phyloP scores from a whole-genome alignment of 2,113 vertebrate genomes.

The Corythornis vintsioides region DNA sequence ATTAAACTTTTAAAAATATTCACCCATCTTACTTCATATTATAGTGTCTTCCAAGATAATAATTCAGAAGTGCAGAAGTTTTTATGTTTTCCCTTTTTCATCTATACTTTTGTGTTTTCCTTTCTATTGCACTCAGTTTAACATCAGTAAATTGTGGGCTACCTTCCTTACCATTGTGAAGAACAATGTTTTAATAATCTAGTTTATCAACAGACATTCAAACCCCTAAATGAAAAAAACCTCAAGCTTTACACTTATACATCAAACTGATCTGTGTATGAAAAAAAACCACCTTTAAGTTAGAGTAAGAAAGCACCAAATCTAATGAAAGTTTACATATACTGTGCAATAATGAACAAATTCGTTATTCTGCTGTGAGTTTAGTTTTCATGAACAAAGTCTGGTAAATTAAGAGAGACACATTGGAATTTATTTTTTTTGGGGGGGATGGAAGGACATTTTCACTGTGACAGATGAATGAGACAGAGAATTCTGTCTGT shows the following conservation, averaged over 20 bases:
- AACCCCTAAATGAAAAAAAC: neutral
- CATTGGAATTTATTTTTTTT: neutral
- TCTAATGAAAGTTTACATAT: neutral
- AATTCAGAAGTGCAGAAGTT: neutral
- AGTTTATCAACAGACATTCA: slow-evolving; percentile 48
- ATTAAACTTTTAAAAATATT: neutral
- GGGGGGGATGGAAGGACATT: neutral
- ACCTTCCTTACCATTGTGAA: neutral
- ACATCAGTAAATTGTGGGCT: neutral
- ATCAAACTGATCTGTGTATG: neutral
- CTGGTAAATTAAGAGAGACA: neutral
- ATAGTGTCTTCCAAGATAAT: neutral
- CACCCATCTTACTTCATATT: neutral
- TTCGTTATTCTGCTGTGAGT: neutral
- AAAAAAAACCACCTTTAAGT: neutral
- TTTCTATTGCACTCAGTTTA: neutral
- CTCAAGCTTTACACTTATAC: neutral
- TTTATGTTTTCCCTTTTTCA: neutral
- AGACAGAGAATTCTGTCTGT: neutral
- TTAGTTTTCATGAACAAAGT: neutral
- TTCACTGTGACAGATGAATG: neutral
- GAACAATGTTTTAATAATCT: slow-evolving; percentile 70
- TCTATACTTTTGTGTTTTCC: neutral
- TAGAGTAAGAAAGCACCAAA: neutral
- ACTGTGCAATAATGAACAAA: neutral